These are phyloP conservation scores for Ornithoptera priamus DNA, from an alignment of 2,888 invertebrate genomes.

Conservation along the genomic window DNA sequence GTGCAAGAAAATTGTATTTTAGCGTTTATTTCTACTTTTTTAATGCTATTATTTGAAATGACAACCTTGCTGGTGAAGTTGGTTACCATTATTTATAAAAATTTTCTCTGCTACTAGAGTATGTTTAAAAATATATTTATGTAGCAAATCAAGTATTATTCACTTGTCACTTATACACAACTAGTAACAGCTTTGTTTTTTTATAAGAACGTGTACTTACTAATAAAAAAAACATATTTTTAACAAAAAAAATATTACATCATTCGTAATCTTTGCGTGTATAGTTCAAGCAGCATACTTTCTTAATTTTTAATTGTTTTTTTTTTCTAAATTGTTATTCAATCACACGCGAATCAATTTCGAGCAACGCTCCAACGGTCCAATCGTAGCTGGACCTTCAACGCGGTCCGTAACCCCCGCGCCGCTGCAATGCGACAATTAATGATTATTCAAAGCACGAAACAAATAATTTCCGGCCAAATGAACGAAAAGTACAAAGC, in stretches of 20 bases:
- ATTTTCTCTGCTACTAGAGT: too few species aligned
- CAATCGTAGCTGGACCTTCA: constrained; percentile 43
- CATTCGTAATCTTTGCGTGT: neutral
- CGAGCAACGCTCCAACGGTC: constrained; percentile 13
- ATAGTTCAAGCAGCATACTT: neutral
- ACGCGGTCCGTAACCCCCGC: constrained; percentile 61
- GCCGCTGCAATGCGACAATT: constrained; percentile 47
- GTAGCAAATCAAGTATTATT: too few species aligned
- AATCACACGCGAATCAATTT: constrained; percentile 29
- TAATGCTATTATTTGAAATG: too few species aligned
- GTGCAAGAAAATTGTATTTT: neutral
- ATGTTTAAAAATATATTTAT: too few species aligned
- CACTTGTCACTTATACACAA: too few species aligned
- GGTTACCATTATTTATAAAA: too few species aligned
- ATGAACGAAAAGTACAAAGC: constrained; percentile 51
- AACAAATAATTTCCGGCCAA: constrained; percentile 73
- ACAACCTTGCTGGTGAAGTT: too few species aligned
- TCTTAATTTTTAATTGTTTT: neutral
- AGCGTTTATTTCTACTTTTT: neutral
- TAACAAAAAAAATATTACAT: neutral
- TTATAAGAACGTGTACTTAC: too few species aligned
- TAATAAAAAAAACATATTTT: too few species aligned
- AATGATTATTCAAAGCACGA: constrained; percentile 63
- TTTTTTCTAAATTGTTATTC: neutral
- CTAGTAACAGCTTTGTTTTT: too few species aligned